A percentile compares a stretch with the other conserved stretches of the same genome.
phyloP scores from a whole-genome alignment of 1,140 invertebrate species.

The Trichoplusia ni region DNA sequence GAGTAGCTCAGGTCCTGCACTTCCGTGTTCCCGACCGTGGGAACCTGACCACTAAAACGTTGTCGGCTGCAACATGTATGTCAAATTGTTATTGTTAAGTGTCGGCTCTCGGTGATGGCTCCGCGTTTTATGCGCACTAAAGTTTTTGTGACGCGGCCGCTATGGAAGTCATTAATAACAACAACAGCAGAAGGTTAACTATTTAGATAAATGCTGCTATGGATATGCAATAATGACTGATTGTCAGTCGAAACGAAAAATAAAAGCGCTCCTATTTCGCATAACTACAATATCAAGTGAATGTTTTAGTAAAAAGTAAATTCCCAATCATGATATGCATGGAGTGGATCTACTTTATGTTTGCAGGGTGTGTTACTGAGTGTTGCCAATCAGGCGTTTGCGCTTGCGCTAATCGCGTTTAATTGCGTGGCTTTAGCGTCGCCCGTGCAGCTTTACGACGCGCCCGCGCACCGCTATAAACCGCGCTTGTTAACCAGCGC shows the following conservation, averaged over 20 bases:
- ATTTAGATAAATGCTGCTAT: no score
- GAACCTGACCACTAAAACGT: not conserved
- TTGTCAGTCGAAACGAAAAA: no score
- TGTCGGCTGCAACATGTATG: not conserved
- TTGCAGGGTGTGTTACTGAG: no score
- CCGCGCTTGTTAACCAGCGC: conserved; percentile 35
- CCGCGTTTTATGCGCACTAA: not conserved
- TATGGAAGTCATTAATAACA: no score
- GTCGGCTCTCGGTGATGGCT: not conserved
- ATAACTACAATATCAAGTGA: no score
- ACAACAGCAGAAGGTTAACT: no score
- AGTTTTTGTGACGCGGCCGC: not conserved
- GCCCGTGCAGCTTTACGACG: not conserved
- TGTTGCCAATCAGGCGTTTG: conserved; percentile 1
- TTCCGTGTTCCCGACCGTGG: not conserved
- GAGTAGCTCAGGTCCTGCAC: no score
- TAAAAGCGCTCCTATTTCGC: no score
- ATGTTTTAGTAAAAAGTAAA: no score
- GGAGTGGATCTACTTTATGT: not conserved
- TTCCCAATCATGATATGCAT: no score
- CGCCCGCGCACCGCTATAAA: conserved; percentile 22
- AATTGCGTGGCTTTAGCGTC: not conserved
- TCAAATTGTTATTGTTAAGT: conserved; percentile 5
- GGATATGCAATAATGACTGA: no score
- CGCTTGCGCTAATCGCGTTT: conserved; percentile 20